phyloP scores from a whole-genome alignment of 2,888 invertebrate species.

The Portevinia maculata region DNA sequence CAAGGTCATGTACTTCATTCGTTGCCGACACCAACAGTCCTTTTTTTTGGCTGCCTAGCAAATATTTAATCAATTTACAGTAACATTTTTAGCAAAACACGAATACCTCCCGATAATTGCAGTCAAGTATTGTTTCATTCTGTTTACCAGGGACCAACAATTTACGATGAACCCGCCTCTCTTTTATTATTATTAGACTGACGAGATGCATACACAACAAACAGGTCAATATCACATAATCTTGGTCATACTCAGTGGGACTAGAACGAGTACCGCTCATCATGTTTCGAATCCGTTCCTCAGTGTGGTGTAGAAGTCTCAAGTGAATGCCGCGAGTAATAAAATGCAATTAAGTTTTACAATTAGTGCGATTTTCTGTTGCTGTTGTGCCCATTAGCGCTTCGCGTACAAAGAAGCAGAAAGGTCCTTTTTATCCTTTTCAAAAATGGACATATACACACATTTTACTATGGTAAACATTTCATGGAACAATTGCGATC shows the following conservation, averaged over 20 bases:
- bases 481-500: constrained; percentile 40
- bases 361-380: constrained; percentile 32
- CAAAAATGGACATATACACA: neutral
- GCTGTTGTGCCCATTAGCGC: constrained; percentile 48
- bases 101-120: constrained; percentile 47
- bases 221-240: constrained; percentile 14
- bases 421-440: constrained; percentile 45
- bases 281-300: neutral
- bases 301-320: constrained; percentile 13
- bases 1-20: constrained; percentile 15
- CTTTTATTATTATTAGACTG: constrained; percentile 24
- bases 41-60: constrained; percentile 1
- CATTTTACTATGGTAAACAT: constrained; percentile 56
- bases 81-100: constrained; percentile 16
- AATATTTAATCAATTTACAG: constrained; percentile 45
- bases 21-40: neutral
- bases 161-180: constrained; percentile 51
- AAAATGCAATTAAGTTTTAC: constrained; percentile 56
- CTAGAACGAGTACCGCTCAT: neutral
- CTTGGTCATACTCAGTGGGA: no score
- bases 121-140: constrained; percentile 50
- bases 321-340: constrained; percentile 30
- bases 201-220: neutral
- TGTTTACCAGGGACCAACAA: constrained; percentile 1
- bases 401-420: constrained; percentile 8